Evolutionary conservation across 2,113 vertebrate genomes (phyloP), one percentile per base, ranked within the genome.

Genomic region (Ibidorhyncha struthersii): DNA sequence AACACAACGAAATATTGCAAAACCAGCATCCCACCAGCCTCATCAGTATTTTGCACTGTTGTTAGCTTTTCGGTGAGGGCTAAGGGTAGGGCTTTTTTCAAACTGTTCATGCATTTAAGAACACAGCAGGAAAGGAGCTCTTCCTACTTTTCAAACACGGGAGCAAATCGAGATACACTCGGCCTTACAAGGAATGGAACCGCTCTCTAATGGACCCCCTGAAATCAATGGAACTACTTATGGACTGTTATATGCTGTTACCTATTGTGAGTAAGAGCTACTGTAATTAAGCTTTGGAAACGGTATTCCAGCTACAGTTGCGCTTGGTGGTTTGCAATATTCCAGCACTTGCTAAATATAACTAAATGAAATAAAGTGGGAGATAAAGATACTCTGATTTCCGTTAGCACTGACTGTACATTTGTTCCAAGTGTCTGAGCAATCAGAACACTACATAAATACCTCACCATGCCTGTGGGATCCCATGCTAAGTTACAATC

Each of bases 381-480:
- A 94, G 71, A 73, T 6, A 43, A 81, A 4, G 78, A 87, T 86
- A 53, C 62, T 88, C 62, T 40, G 84, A 91, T 52, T 94, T 86
- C 93, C 80, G 58, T 78, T 73, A 41, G 84, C 93, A 95, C 91
- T 50, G 80, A 63, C 61, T 95, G 92, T 73, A 87, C 83, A 83
- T 93, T 96, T 97, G 94, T 93, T 97, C 66, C 77, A 83, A 96
- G 91, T 55, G 86, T 83, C 93, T 74, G 53, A 94, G 93, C 91
- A 94, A 97, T 79, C 77, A 93, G 90, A 97, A 81, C 95, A 78
- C 84, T 63, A 90, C 96, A 97, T 96, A 96, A 97, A 95, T 84
- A 82, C 97, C 95, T 89, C 90, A 59, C 82, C 71, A 67, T 85
- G 95, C 95, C 90, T 82, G 53, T 95, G 95, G 94, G 93, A 96